phyloP scores from a whole-genome alignment of 2,797 vertebrate species.

The Cheracebus regulus region DNA sequence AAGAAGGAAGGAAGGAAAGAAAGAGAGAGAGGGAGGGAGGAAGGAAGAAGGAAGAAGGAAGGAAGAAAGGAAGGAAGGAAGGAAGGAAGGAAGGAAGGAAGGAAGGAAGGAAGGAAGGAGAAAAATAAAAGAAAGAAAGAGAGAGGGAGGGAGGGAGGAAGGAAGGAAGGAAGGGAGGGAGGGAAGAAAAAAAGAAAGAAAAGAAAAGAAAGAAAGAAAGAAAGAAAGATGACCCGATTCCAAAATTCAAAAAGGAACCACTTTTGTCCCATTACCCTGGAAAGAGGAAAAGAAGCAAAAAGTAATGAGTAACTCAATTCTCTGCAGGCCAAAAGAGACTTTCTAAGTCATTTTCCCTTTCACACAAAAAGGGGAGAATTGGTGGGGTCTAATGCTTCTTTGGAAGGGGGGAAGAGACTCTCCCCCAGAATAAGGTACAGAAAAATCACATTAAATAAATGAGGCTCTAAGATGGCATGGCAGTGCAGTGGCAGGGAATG shows the following conservation, averaged over 20 bases:
- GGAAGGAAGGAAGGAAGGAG: no score
- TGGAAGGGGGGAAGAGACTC: neutral
- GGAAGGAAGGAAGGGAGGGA: no score
- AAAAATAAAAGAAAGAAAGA: no score
- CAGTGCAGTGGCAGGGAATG: no score
- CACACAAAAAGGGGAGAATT: neutral
- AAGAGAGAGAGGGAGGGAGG: fast-evolving
- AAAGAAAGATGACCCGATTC: fast-evolving
- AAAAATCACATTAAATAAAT: neutral
- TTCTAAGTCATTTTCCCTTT: neutral
- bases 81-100: neutral
- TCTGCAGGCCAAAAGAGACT: neutral
- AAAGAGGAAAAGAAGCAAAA: neutral
- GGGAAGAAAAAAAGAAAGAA: no score
- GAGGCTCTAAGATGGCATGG: fast-evolving
- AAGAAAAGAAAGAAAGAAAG: fast-evolving
- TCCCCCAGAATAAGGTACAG: fast-evolving
- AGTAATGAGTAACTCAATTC: neutral
- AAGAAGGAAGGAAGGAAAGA: neutral
- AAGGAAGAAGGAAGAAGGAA: neutral
- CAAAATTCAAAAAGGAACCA: neutral
- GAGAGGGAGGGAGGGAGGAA: no score
- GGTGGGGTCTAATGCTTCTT: fast-evolving
- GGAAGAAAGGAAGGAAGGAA: neutral
- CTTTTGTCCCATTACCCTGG: neutral